phyloP scores from a whole-genome alignment of 2,113 vertebrate genomes.

The Ictidomys tridecemlineatus region DNA sequence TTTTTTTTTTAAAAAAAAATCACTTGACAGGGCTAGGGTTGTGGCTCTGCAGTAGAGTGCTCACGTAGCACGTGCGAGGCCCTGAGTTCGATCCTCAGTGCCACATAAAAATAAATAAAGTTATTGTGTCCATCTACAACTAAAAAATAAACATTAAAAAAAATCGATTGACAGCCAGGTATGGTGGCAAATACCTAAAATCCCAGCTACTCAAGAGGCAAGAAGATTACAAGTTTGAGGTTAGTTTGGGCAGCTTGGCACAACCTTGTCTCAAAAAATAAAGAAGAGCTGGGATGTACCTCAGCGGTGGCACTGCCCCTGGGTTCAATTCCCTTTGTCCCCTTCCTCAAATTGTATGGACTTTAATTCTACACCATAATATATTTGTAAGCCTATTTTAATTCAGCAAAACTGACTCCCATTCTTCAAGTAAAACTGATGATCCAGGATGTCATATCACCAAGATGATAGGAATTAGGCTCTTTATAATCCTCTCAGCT shows the following conservation, averaged over 20 bases:
- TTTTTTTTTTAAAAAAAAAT: not conserved
- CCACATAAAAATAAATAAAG: not conserved
- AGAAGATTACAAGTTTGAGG: not conserved
- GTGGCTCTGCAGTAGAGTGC: no score
- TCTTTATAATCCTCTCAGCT: not conserved
- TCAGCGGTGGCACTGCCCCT: not conserved
- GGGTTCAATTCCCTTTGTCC: not conserved
- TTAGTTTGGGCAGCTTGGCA: not conserved
- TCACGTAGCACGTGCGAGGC: no score
- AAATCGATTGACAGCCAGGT: not conserved
- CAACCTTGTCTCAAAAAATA: not conserved
- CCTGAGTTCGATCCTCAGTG: no score
- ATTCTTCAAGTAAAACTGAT: slow-evolving; percentile 20
- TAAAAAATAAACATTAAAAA: not conserved
- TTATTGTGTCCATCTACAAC: no score
- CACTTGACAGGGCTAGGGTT: not conserved
- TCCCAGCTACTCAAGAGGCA: not conserved
- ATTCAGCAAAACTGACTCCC: not conserved
- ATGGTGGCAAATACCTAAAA: no score
- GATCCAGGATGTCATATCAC: not conserved
- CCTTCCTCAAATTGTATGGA: not conserved
- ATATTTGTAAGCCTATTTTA: not conserved
- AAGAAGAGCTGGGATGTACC: not conserved
- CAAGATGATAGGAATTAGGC: not conserved
- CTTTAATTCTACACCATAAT: not conserved